Base-by-base conservation (phyloP, 2,888 invertebrate species). In the Dichetophora obliterata region DNA sequence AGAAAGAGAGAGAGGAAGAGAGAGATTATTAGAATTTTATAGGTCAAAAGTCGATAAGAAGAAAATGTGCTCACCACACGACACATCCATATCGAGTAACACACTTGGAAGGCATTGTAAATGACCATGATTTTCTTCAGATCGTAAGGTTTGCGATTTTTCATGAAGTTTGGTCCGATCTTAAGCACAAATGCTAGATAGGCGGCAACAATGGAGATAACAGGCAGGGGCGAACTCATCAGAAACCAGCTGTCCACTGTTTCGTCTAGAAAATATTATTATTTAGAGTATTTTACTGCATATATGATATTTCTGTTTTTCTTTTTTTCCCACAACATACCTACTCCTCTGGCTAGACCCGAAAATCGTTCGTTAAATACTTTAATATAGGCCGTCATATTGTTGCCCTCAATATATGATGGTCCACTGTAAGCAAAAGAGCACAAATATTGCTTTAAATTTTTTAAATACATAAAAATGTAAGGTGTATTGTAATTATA, bases 71-170 rank as follows among this genome's bases (percentile, higher is more conserved):
- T 84, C 80, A 89, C 89, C 82, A 85, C 87, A 72, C 85, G 86
- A 77, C 88, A 89, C 82, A 97, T 90, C 91, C 92, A 97, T 16
- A 93, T 88, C 84, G 96, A 97, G 89, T 96, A 94, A 16, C 95
- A 65, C 5, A 98, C 96, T 92, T 98, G 97, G 75, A 94, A 93
- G n/a, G 94, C 92, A 86, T 98, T 98, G 89, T 98, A 98, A 0
- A 91, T 85, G 22, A 95, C 91, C 85, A 97, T 92, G 0, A 94
- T 86, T 65, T 91, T 91, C 84, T 95, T 94, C 75, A 97, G 86
- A 81, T 95, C 92, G 84, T 93, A 94, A 0, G 95, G 92, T 79
- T 94, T 92, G 79, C 93, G 90, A 77, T 94, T 94, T 79, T 93
- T 91, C 95, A 95, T 95, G 85, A 93, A 92, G 52, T 92, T 91